Conservation (phyloP, 53 echinoderm and acorn worm species). For the Echinometra lucunter region DNA sequence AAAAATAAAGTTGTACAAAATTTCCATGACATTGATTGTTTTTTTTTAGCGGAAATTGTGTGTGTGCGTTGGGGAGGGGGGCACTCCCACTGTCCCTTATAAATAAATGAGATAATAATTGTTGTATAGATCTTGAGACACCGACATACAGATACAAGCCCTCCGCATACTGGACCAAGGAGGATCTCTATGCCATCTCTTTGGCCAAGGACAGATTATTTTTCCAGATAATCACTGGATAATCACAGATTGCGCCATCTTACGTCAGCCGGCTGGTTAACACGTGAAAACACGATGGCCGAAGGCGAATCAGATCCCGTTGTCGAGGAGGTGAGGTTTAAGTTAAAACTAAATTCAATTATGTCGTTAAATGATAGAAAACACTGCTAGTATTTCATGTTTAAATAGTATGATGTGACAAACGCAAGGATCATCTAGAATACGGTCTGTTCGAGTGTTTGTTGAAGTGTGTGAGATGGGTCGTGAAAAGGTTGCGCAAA, state of each 20-base stretch:
- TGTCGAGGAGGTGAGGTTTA: constrained; percentile 39
- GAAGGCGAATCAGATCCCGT: constrained; percentile 43
- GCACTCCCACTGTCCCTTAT: too few species aligned
- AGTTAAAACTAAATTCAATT: not conserved
- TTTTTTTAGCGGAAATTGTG: too few species aligned
- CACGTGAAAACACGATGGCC: constrained; percentile 53
- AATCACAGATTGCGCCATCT: constrained; percentile 32
- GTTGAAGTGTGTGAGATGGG: not conserved
- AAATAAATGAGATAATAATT: too few species aligned
- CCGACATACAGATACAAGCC: too few species aligned
- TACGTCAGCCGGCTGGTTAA: not conserved
- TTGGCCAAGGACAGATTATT: too few species aligned
- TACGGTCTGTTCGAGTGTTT: not conserved
- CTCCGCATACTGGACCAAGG: too few species aligned
- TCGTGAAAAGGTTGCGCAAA: not conserved
- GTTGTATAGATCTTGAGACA: too few species aligned
- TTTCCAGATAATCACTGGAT: not conserved
- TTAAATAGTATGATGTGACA: not conserved
- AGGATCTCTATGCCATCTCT: too few species aligned
- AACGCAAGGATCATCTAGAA: not conserved
- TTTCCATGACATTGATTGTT: too few species aligned
- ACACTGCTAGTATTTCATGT: not conserved
- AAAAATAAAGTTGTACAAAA: too few species aligned
- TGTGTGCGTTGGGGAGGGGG: too few species aligned
- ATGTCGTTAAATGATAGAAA: not conserved